Evolutionary conservation across 1,140 invertebrate species (phyloP), one percentile per base, ranked within the genome.

Genomic region (Drosophila lowei): DNA sequence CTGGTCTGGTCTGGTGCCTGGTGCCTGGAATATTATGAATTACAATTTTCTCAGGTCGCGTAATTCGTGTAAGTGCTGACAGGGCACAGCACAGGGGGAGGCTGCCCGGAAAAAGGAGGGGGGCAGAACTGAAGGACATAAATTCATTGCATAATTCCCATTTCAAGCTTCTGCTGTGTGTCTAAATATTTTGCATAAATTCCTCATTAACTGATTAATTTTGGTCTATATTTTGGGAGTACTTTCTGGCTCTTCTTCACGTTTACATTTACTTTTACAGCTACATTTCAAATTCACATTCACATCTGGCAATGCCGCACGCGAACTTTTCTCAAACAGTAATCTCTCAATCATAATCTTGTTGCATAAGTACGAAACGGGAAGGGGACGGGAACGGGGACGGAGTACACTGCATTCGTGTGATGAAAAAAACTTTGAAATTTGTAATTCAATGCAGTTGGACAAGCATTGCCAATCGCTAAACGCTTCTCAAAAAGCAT

Each of bases 141-240:
- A 86, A 86, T 85, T 86, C 81, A 81, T 81, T 77, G 62, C 62
- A 60, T 81, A 86, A 80, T 77, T 77, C 59, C 50, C 34, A 58
- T 25, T 64, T 57, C 59, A 60, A 49, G 44, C 30, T 46, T 54
- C 38, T 59, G 50, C 23, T 6, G 16, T 15, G 7, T 6, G 63
- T 66, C 63, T 67, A 28, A 56, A 25, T 42, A 56, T 44, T 76
- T 64, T 74, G 61, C 72, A 74, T 70, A 64, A 68, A 77, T 68
- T 62, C 58, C 50, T 57, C 74, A 53, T 67, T 81, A 68, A 58
- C 55, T 64, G 57, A 68, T 52, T 77, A 63, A 41, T 61, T 47
- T 65, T 68, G 46, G 15, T 4, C 9, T 4, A 11, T 11, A 34
- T 34, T 34, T 34, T 34, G 34, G 34, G 34, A 38, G 3, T 38